phyloP scores from a whole-genome alignment of 2,888 invertebrate genomes.

The Apodemia hepburni region DNA sequence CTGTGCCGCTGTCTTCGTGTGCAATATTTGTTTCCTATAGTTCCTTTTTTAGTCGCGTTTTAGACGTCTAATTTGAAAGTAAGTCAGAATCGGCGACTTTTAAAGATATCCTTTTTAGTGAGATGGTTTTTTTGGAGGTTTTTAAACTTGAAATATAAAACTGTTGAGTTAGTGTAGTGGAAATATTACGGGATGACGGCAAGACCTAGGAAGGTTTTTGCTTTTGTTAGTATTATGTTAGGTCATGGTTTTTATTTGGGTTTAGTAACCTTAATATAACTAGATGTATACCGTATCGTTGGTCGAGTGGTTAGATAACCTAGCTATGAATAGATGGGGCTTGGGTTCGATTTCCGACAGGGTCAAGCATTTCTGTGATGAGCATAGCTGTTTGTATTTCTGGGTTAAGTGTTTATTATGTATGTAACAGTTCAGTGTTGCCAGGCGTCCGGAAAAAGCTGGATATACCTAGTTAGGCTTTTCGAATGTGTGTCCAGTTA shows the following conservation, averaged over 20 bases:
- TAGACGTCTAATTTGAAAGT: slow-evolving; percentile 65
- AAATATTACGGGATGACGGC: neutral
- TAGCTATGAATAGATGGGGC: too few relatives aligned
- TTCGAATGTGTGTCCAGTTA: too few relatives aligned
- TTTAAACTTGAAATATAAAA: neutral
- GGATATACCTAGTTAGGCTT: too few relatives aligned
- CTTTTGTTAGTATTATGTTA: neutral
- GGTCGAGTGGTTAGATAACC: too few relatives aligned
- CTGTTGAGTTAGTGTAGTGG: slow-evolving; percentile 2
- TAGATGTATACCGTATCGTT: too few relatives aligned
- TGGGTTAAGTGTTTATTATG: too few relatives aligned
- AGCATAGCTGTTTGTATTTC: too few relatives aligned
- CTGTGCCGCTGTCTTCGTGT: slow-evolving; percentile 56
- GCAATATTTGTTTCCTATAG: slow-evolving; percentile 74
- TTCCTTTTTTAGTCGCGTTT: slow-evolving; percentile 53
- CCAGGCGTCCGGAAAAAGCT: too few relatives aligned
- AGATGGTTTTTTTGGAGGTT: slow-evolving; percentile 17
- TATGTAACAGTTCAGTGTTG: too few relatives aligned
- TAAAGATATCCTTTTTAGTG: slow-evolving; percentile 30
- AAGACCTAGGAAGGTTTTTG: neutral
- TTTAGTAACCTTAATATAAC: neutral
- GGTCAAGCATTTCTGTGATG: too few relatives aligned
- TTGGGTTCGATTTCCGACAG: too few relatives aligned
- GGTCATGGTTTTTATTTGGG: neutral
- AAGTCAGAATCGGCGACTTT: slow-evolving; percentile 42